A percentile compares a stretch with the other conserved stretches of the same genome.
Conservation (phyloP, 2,888 invertebrate genomes). For the Andrena bicolor region DNA sequence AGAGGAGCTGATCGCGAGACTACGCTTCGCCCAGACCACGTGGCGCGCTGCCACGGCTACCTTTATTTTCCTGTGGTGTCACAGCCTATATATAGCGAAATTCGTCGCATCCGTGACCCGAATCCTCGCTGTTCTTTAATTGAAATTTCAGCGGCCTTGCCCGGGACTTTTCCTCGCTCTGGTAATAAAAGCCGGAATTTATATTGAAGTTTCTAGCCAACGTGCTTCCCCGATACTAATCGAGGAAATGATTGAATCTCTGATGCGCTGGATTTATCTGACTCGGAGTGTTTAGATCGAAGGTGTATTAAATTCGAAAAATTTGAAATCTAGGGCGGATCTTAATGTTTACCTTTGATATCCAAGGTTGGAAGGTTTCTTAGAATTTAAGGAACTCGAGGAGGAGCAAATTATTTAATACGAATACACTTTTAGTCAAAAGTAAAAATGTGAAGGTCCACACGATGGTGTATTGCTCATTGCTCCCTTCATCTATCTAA, state of each 20-base stretch:
- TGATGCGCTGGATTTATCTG: not conserved
- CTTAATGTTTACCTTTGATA: not conserved
- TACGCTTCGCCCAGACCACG: slow-evolving; percentile 40
- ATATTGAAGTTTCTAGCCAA: slow-evolving; percentile 32
- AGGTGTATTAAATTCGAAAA: not conserved
- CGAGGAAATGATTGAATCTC: slow-evolving; percentile 13
- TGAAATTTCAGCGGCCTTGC: slow-evolving; percentile 27
- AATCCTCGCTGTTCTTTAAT: slow-evolving; percentile 40
- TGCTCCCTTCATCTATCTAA: no score
- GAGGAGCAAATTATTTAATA: no score
- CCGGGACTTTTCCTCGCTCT: not conserved
- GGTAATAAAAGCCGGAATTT: slow-evolving; percentile 25
- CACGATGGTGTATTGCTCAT: no score
- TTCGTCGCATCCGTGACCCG: slow-evolving; percentile 41
- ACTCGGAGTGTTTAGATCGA: not conserved
- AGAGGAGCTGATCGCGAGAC: not conserved
- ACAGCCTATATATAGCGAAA: not conserved
- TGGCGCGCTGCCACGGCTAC: slow-evolving; percentile 36
- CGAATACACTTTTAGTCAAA: no score
- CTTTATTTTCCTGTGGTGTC: slow-evolving; percentile 31
- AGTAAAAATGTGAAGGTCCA: no score
- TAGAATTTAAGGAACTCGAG: not conserved
- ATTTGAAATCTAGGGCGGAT: not conserved
- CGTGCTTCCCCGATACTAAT: slow-evolving; percentile 8
- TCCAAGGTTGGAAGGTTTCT: not conserved